These are phyloP conservation scores for Argyra leucocephala DNA, from an alignment of 2,888 invertebrate genomes.

Conservation along the genomic window DNA sequence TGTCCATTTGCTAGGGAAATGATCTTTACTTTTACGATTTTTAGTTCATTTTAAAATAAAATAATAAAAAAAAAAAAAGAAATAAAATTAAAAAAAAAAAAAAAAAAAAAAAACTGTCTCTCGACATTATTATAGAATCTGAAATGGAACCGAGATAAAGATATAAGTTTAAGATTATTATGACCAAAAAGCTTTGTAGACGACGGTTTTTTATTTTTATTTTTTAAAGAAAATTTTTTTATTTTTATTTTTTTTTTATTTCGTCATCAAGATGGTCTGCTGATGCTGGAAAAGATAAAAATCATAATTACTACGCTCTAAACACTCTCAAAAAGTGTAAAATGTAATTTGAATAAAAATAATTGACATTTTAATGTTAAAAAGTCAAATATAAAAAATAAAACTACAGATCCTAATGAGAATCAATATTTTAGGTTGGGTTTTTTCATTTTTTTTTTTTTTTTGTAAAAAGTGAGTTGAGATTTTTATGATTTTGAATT, in stretches of 20 bases:
- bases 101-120: background rate
- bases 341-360: conserved; percentile 3
- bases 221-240: background rate
- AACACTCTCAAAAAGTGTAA: conserved; percentile 1
- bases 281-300: conserved; percentile 3
- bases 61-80: background rate
- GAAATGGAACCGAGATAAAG: too few species aligned
- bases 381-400: background rate
- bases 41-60: background rate
- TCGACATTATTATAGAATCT: too few species aligned
- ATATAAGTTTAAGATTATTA: too few species aligned
- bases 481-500: too few species aligned
- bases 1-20: conserved; percentile 1
- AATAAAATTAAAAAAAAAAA: background rate
- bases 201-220: background rate
- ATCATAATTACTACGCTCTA: conserved; percentile 3
- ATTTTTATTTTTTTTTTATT: background rate
- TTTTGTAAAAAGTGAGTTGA: too few species aligned
- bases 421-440: too few species aligned
- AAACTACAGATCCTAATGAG: background rate
- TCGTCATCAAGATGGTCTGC: background rate
- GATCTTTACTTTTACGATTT: conserved; percentile 5
- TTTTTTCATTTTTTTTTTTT: too few species aligned
- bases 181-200: background rate
- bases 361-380: background rate